Base-by-base conservation (phyloP, 37 sponge, comb jelly and placozoan genomes). In the Dysidea cf. avara region DNA sequence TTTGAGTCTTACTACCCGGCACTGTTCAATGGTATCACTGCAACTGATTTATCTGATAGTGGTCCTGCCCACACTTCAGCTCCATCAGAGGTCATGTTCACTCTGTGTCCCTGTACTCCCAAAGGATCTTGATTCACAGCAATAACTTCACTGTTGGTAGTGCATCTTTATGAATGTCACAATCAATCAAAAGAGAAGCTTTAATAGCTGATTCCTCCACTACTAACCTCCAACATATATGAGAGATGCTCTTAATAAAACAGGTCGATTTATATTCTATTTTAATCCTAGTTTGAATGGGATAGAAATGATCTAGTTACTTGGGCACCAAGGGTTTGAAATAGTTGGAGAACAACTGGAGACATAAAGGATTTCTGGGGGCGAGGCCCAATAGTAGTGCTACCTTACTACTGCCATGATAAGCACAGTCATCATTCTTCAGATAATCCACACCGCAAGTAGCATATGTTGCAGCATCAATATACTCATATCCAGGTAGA, bases 261-360 rank as follows among this genome's bases (percentile, higher is more conserved):
- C 93, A 0, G 88, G 82, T 35, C 60, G 79, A 6, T 81, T 72
- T 0, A 92, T 92, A 32, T 92, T 92, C 73, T 92, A n/a, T n/a
- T n/a, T n/a, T n/a, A 51, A 56, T 92, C 93, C 17, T 25, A 88
- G 70, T 92, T 88, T 67, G 93, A 92, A 58, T 83, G 88, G 85
- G 82, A 79, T 0, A n/a, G 34, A 3, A 82, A 90, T 20, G 48
- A 76, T 49, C 87, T 83, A 14, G 83, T 80, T 32, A 68, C 46
- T 0, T 92, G 93, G 93, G 88, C 85, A 24, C 49, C 77, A 3
- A 20, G 21, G 2, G 85, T 92, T 13, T 88, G 93, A 6, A 92
- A 92, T 66, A 92, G 93, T 37, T 92, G 93, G 93, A 61, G 93
- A 7, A 92, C 93, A 12, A 92, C 93, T 18, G 69, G 67, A 9